Base-by-base conservation (phyloP, 1,140 invertebrate species). In the Drosophila pectinifera region DNA sequence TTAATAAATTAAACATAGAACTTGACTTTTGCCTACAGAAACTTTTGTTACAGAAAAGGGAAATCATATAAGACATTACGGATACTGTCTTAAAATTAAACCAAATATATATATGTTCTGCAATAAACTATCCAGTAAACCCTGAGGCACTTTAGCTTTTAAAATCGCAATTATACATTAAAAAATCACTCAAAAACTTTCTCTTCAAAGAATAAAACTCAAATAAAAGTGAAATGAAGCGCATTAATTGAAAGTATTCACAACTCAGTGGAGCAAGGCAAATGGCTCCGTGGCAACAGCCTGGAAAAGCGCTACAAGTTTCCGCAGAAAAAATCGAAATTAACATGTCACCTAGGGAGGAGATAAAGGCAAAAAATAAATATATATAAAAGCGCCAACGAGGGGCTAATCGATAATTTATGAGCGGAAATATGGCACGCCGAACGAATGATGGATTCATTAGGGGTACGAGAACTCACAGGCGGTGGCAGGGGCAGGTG, bases 321-420 rank as follows among this genome's bases (percentile, higher is more conserved):
- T 49, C 36, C 26, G 13, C 51, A 39, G 22, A 36, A 56, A 76
- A 77, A 85, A 85, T 61, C 58, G 8, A 70, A 86, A 82, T 86
- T 86, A 88, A 74, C 83, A 88, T 88, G 75, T 79, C 64, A 79
- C 41, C 63, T 46, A 64, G 55, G 58, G 53, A 43, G n/a, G 24
- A 45, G 53, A 31, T 36, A 43, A 73, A 61, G 22, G 14, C 14
- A 26, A 31, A 18, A 42, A 16, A 41, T 14, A 41, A 34, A 43
- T 36, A 10, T n/a, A 36, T 53, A 20, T 34, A 36, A 10, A 10
- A 55, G 55, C 53, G 31, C n/a, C 55, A 73, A 64, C 34, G 68
- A 67, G 73, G 61, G 39, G 83, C 78, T 73, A 88, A 86, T 88
- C 83, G 78, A 86, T 86, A 79, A 84, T 84, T 84, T 84, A 84